Conservation (phyloP, 2,113 vertebrate species). For the Peromyscus californicus region DNA sequence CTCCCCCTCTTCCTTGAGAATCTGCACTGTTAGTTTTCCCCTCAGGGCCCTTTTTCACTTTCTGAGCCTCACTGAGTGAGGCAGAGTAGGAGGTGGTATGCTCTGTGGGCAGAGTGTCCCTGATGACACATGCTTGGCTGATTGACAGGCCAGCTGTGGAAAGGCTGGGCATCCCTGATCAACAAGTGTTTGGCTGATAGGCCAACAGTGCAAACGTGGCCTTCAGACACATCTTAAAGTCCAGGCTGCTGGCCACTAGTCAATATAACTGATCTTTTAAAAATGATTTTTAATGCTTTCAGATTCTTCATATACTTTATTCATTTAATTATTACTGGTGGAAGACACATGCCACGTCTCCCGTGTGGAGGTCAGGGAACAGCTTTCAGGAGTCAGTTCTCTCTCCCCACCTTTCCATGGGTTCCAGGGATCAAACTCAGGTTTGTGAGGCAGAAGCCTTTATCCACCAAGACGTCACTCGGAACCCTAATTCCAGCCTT, state of each 20-base stretch:
- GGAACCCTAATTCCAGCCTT: not conserved
- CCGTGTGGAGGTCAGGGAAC: not conserved
- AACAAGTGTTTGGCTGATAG: not conserved
- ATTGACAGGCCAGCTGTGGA: no score
- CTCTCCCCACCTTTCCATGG: no score
- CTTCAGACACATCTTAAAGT: not conserved
- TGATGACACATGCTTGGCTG: no score
- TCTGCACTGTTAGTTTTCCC: not conserved
- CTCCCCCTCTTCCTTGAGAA: not conserved
- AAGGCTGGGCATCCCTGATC: not conserved
- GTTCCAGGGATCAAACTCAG: not conserved
- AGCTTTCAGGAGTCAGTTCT: not conserved
- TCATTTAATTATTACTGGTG: not conserved
- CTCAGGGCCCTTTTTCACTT: not conserved
- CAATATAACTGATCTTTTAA: not conserved
- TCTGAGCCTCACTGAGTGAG: not conserved
- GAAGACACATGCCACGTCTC: not conserved
- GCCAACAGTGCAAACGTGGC: not conserved
- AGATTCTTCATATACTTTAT: not conserved
- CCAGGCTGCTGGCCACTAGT: not conserved
- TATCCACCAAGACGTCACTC: not conserved
- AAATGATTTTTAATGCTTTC: not conserved
- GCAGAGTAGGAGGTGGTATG: not conserved
- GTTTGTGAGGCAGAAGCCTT: not conserved
- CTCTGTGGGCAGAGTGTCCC: not conserved